phyloP scores from a whole-genome alignment of 2,113 vertebrate genomes.

The Carlito syrichta region DNA sequence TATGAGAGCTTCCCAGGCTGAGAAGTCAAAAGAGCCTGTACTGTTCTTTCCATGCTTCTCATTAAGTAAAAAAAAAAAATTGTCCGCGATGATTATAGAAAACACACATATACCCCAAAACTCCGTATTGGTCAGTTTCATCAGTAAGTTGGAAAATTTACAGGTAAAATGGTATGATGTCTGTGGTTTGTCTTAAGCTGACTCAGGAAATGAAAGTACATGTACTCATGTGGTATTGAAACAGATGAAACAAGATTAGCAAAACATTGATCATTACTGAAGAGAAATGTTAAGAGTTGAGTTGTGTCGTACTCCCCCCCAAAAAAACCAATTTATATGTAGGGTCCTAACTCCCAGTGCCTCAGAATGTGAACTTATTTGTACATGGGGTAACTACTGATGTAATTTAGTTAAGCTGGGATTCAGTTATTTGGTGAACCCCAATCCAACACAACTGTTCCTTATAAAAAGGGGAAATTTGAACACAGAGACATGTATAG shows the following conservation, averaged over 20 bases:
- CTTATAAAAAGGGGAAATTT: not conserved
- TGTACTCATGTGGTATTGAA: not conserved
- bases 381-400: not conserved
- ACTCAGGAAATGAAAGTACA: not conserved
- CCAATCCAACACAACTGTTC: not conserved
- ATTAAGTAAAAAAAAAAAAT: not conserved
- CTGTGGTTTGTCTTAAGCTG: constrained; percentile 23
- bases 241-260: not conserved
- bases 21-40: not conserved
- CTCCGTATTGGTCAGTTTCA: not conserved
- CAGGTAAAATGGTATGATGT: not conserved
- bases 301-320: not conserved
- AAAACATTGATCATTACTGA: not conserved
- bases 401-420: not conserved
- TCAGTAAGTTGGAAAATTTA: not conserved
- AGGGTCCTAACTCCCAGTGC: not conserved
- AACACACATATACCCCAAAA: not conserved
- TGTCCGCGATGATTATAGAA: not conserved
- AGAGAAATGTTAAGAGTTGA: not conserved
- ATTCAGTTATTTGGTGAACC: not conserved
- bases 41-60: not conserved
- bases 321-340: not conserved
- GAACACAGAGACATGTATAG: not conserved
- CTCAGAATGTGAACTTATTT: not conserved
- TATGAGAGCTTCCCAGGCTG: not conserved